Evolutionary conservation across 37 sponge, comb jelly and placozoan species (phyloP).

Genomic region (Geodia barretti): DNA sequence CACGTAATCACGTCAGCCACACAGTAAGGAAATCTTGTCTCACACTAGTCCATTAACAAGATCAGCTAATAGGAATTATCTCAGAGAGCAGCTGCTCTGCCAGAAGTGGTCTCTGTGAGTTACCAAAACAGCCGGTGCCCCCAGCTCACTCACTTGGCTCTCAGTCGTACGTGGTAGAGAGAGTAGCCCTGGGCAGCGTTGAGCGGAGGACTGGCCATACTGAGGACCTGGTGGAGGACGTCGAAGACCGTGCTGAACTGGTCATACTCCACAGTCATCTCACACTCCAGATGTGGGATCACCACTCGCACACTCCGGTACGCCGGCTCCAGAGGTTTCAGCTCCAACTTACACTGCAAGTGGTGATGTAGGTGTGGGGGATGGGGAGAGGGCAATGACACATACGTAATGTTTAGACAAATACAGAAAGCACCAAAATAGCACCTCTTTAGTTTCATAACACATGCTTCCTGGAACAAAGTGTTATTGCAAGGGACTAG

Average conservation of each 20-base stretch:
- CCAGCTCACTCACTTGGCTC: slow-evolving; percentile 65
- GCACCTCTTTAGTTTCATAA: no score
- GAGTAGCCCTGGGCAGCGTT: slow-evolving; percentile 64
- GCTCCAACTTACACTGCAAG: slow-evolving; percentile 82
- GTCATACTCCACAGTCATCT: slow-evolving; percentile 82
- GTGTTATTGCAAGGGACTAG: no score
- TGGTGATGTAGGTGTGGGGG: background rate
- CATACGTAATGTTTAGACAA: background rate
- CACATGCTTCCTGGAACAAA: no score
- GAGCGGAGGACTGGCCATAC: slow-evolving; percentile 45
- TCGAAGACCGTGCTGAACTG: slow-evolving; percentile 85
- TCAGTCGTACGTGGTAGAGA: slow-evolving; percentile 69
- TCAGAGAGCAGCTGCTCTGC: background rate
- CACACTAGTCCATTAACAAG: no score
- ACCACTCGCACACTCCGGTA: slow-evolving; percentile 80
- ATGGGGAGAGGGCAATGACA: background rate
- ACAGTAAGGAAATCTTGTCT: no score
- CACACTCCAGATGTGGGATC: slow-evolving; percentile 76
- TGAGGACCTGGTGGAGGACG: slow-evolving; percentile 65
- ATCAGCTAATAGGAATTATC: no score
- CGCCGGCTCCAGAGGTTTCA: slow-evolving; percentile 70
- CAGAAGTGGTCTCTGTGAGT: no score
- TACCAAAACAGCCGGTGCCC: background rate
- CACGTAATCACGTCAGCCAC: no score
- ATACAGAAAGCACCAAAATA: slow-evolving; percentile 5